Conservation (phyloP, 2,888 invertebrate species). For the Mimachlamys varia region DNA sequence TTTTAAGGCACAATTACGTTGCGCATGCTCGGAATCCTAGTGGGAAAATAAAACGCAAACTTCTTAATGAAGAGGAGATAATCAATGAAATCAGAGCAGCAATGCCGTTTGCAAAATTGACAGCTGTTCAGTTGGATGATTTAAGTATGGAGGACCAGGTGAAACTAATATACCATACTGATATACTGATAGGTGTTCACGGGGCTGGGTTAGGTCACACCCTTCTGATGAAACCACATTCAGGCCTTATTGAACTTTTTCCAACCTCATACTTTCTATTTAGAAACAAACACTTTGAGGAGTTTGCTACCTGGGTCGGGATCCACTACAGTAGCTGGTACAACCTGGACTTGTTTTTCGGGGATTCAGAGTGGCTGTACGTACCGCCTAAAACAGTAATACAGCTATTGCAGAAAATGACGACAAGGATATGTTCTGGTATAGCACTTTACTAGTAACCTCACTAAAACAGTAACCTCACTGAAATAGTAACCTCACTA, state of each 20-base stretch:
- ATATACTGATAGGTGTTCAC: background rate
- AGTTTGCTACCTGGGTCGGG: slow-evolving; percentile 28
- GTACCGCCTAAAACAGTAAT: background rate
- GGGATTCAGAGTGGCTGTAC: background rate
- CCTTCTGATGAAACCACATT: background rate
- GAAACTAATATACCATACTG: slow-evolving; percentile 33
- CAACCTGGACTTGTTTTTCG: background rate
- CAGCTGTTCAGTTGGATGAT: slow-evolving; percentile 37
- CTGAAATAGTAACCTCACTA: too few relatives aligned
- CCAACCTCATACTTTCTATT: slow-evolving; percentile 5
- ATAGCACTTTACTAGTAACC: background rate
- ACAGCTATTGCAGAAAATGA: background rate
- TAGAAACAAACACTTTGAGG: slow-evolving; percentile 38
- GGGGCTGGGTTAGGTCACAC: background rate
- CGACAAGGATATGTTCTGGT: background rate
- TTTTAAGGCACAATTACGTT: slow-evolving; percentile 38
- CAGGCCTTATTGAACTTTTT: background rate
- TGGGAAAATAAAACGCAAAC: slow-evolving; percentile 25
- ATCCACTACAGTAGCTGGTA: slow-evolving; percentile 37
- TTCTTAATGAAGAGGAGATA: slow-evolving; percentile 36
- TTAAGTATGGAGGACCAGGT: slow-evolving; percentile 25
- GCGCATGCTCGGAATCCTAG: slow-evolving; percentile 39
- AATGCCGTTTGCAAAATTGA: background rate
- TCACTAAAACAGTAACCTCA: too few relatives aligned
- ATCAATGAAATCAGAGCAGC: background rate